These are phyloP conservation scores for Ellobium chinense DNA, from an alignment of 2,888 invertebrate genomes.

Conservation along the genomic window DNA sequence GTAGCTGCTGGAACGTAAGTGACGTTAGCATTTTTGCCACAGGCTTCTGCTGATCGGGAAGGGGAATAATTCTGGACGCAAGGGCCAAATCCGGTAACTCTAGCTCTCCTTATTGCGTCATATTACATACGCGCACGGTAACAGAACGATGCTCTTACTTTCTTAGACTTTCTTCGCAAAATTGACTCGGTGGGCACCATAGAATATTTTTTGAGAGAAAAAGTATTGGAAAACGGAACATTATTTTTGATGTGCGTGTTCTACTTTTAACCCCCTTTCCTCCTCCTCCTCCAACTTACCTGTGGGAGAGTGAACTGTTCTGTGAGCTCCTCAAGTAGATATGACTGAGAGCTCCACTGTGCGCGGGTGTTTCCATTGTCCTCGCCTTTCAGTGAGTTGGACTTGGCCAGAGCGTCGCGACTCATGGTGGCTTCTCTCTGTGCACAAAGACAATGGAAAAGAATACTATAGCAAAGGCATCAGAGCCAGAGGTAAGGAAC, in stretches of 20 bases:
- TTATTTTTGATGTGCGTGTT: no score
- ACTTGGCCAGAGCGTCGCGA: slow-evolving; percentile 25
- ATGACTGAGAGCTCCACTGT: slow-evolving; percentile 66
- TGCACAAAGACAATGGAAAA: neutral
- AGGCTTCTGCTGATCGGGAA: no score
- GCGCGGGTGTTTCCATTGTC: slow-evolving; percentile 44
- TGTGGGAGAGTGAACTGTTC: slow-evolving; percentile 51
- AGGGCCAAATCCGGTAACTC: no score
- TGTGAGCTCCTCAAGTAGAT: slow-evolving; percentile 59
- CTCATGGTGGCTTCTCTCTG: slow-evolving; percentile 16
- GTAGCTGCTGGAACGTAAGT: no score
- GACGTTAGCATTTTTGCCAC: no score
- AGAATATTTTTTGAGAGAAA: no score
- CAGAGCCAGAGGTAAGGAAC: neutral
- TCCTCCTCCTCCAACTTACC: neutral
- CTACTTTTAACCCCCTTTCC: neutral
- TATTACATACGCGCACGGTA: no score
- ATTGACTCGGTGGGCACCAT: no score
- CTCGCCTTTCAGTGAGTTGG: slow-evolving; percentile 3
- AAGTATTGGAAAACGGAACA: neutral
- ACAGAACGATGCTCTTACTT: no score
- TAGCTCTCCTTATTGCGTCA: no score
- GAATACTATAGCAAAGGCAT: neutral
- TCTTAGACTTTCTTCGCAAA: no score
- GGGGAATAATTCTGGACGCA: no score